Base-by-base conservation (phyloP, 2,888 invertebrate species). In the Troides helena region DNA sequence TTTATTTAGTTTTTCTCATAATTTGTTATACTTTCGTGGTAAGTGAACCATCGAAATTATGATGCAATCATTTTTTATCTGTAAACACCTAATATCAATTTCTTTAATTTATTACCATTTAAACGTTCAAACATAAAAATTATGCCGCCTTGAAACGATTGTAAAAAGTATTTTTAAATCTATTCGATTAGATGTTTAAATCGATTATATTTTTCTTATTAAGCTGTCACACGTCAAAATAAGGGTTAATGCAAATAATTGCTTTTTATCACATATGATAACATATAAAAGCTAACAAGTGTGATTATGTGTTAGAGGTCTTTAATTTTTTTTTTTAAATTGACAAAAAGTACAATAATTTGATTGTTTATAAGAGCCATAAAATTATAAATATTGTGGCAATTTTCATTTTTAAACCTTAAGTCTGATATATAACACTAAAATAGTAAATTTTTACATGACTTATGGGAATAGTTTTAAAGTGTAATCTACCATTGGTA, bases 41-140 rank as follows among this genome's bases (percentile, higher is more conserved):
- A 70, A 70, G 70, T 70, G 63, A 60, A 62, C 30, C 53, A n/a
- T 53, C 6, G 18, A n/a, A 53, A 53, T 53, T 53, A 53, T 53
- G 53, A 53, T 53, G 18, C n/a, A 6, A 53, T 1, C 2, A 18
- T 50, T 53, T 50, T 53, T 53, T 53, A 6, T n/a, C 6, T 53
- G n/a, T 53, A 8, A 53, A 53, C 53, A 12, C 53, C 6, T n/a
- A 6, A 53, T 7, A 53, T n/a, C 5, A n/a, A 12, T n/a, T 53
- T 18, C 53, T n/a, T 53, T 18, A n/a, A 7, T 53, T 53, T 7
- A n/a, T 53, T n/a, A 53, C 8, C 6, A n/a, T 53, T 53, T n/a
- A 53, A 53, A n/a, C 3, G 6, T 18, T 53, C 10, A n/a, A 7
- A 53, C 1, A 6, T 53, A 53, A 50, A 50, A 50, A 14, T n/a